A percentile compares a stretch with the other conserved stretches of the same genome.
Conservation (phyloP, 2,797 vertebrate genomes). For the Ceyx erithaca region DNA sequence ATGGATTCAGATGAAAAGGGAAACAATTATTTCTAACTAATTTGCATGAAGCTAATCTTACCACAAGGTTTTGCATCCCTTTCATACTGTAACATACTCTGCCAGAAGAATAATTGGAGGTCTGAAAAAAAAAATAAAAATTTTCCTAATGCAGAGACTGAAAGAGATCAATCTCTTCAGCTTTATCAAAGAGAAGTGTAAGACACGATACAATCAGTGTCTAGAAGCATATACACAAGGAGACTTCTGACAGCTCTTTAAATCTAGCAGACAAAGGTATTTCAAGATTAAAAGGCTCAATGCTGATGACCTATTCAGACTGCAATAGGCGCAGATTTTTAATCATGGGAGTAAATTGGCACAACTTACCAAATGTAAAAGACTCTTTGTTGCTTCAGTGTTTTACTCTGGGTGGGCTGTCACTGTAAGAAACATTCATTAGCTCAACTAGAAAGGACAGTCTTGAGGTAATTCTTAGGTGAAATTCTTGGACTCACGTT, state of each 20-base stretch:
- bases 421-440: neutral
- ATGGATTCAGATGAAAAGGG: neutral
- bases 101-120: neutral
- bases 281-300: neutral
- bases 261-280: neutral
- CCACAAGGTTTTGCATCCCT: neutral
- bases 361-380: neutral
- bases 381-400: neutral
- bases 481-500: neutral
- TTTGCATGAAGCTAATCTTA: neutral
- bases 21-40: neutral
- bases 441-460: neutral
- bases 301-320: neutral
- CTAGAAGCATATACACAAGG: neutral
- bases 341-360: neutral
- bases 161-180: neutral
- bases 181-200: neutral
- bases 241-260: neutral
- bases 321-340: neutral
- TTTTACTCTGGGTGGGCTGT: neutral
- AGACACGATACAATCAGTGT: neutral
- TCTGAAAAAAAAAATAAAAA: neutral
- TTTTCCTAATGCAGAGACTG: neutral
- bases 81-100: neutral
- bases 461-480: neutral